A percentile compares a stretch with the other conserved stretches of the same genome.
Evolutionary conservation across 2,797 vertebrate species (phyloP).

Genomic region (Typhlichthys eigenmanni): DNA sequence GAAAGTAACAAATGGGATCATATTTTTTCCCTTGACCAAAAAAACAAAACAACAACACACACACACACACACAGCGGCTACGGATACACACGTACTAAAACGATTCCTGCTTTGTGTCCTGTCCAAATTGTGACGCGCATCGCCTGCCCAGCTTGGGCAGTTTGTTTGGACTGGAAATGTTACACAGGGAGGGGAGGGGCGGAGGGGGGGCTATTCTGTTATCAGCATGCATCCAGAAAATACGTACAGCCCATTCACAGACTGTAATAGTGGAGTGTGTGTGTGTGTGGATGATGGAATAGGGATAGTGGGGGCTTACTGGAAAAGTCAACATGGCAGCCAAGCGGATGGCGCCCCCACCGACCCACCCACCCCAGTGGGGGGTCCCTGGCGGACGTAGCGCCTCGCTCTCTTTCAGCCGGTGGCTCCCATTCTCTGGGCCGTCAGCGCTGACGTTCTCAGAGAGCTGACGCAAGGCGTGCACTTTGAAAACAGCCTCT

Average conservation of each 20-base stretch:
- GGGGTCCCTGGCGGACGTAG: constrained; percentile 74
- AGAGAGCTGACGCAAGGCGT: constrained; percentile 57
- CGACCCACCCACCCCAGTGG: constrained; percentile 37
- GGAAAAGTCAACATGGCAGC: constrained; percentile 33
- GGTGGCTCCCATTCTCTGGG: constrained; percentile 61
- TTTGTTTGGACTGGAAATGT: constrained; percentile 45
- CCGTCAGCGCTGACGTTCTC: constrained; percentile 58
- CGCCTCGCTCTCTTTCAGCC: constrained; percentile 63
- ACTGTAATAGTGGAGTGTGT: constrained; percentile 5
- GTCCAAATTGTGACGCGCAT: constrained; percentile 31
- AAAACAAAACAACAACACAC: background rate
- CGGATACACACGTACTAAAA: constrained; percentile 35
- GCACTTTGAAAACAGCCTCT: constrained; percentile 63
- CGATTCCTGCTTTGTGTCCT: constrained; percentile 27
- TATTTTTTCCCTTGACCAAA: constrained; percentile 26
- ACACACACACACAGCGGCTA: constrained; percentile 13
- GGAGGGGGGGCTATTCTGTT: constrained; percentile 43
- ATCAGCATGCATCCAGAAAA: constrained; percentile 61
- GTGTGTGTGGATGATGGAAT: constrained; percentile 31
- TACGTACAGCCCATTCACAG: constrained; percentile 13
- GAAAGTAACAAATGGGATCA: constrained; percentile 22
- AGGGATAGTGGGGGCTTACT: constrained; percentile 31
- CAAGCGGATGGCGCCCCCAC: constrained; percentile 48
- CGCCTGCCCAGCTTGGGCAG: constrained; percentile 27
- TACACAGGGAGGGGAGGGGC: background rate